Evolutionary conservation across 2,888 invertebrate species (phyloP), one percentile per base, ranked within the genome.

Genomic region (Bombylius discolor): DNA sequence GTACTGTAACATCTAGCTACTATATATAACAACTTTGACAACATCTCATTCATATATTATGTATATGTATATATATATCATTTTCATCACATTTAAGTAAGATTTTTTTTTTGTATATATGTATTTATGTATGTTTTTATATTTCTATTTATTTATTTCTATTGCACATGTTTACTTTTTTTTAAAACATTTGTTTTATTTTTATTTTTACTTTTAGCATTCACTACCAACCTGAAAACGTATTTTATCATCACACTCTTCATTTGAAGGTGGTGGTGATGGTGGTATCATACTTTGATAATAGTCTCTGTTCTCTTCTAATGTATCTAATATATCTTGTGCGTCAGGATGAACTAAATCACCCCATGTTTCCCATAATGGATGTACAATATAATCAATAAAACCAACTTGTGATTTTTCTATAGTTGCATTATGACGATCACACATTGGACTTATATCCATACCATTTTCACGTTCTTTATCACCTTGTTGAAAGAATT

Each of bases 381-480:
- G 99, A 77, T 99, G 98, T 47, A 98, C 98, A 71, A 99, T 99
- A 77, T 97, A 99, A 78, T 99, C 98, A 72, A 99, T 99, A 75
- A 99, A 99, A 66, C 97, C 97, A 71, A 99, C 96, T 81, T 99
- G 99, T 68, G 96, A 90, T 79, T 98, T 98, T 76, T 98, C 98
- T 70, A 99, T 89, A 46, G 96, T 96, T 52, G 97, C 89, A 70
- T 92, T 96, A 70, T 89, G 89, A 64, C 97, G 82, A 76, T 99
- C 98, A 76, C 99, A 99, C 98, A 99, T 99, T 33, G 99, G 97
- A 73, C 95, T 95, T 64, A 99, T 93, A 69, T 98, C 97, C 82
- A 98, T 85, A 65, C 94, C 93, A 64, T 87, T 87, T 65, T 95
- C 94, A 63, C 92, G 82, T 74, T 99, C 99, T 63, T 89, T 84